Conservation (phyloP, 1,140 invertebrate species). For the Hetaerina americana region DNA sequence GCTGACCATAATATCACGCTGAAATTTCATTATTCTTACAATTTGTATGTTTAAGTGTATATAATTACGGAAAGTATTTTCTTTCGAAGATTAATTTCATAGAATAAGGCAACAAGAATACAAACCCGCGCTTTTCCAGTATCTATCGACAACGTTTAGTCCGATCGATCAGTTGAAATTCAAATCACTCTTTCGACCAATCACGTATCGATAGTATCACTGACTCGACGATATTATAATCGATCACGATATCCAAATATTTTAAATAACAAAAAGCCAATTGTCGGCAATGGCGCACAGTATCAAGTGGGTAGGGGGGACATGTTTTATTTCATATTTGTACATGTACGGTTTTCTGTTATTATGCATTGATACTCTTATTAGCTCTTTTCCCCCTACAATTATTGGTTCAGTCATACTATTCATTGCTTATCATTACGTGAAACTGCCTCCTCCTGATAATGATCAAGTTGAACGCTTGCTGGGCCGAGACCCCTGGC, state of each 20-base stretch:
- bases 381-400: neutral
- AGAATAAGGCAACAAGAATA: too few species aligned
- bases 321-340: neutral
- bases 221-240: neutral
- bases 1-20: too few species aligned
- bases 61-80: too few species aligned
- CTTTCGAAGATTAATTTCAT: too few species aligned
- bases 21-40: too few species aligned
- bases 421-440: neutral
- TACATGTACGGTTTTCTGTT: neutral
- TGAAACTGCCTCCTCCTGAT: neutral
- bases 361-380: neutral
- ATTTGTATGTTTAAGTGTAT: too few species aligned
- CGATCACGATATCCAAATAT: too few species aligned
- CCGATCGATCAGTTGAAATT: neutral
- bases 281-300: neutral
- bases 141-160: too few species aligned
- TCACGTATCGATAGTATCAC: neutral
- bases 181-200: neutral
- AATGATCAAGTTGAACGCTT: neutral
- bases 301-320: neutral
- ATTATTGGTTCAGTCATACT: neutral
- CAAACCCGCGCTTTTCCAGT: too few species aligned
- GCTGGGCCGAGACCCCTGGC: neutral
- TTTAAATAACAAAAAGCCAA: neutral